Conservation (phyloP, 2,797 vertebrate species). For the Carcharodon carcharias region DNA sequence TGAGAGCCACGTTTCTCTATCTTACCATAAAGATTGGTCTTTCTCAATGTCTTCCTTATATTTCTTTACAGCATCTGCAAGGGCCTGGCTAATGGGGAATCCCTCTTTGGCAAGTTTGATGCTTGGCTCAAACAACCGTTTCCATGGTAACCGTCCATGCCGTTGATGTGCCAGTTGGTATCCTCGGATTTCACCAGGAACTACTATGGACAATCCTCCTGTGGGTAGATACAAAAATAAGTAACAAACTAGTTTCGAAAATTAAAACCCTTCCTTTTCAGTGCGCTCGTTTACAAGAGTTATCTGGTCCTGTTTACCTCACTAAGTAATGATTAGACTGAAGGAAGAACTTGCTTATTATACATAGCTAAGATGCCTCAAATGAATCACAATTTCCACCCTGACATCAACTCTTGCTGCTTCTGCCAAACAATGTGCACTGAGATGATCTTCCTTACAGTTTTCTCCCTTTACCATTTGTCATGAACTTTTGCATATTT, state of each 20-base stretch:
- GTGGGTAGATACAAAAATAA: slow-evolving; percentile 17
- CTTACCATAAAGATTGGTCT: slow-evolving; percentile 68
- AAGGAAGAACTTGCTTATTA: not conserved
- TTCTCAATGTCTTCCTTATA: slow-evolving; percentile 49
- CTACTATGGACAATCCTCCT: slow-evolving; percentile 82
- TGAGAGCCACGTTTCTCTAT: not conserved
- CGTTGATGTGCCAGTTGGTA: slow-evolving; percentile 77
- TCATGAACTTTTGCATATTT: not conserved
- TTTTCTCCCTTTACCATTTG: not conserved
- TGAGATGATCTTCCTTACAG: not conserved
- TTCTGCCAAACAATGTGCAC: not conserved
- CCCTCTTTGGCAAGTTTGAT: slow-evolving; percentile 75
- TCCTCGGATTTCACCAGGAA: slow-evolving; percentile 87
- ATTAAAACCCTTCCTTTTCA: not conserved
- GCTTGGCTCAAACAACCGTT: slow-evolving; percentile 78
- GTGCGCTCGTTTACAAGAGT: too few species aligned
- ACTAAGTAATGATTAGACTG: not conserved
- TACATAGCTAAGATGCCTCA: not conserved
- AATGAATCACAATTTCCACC: not conserved
- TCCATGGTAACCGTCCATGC: slow-evolving; percentile 83
- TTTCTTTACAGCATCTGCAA: slow-evolving; percentile 63
- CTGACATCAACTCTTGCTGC: not conserved
- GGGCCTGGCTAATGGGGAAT: slow-evolving; percentile 69
- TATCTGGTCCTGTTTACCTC: not conserved
- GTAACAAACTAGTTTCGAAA: too few species aligned